These are phyloP conservation scores for Bombus soroeensis DNA, from an alignment of 1,140 invertebrate species.

Conservation along the genomic window DNA sequence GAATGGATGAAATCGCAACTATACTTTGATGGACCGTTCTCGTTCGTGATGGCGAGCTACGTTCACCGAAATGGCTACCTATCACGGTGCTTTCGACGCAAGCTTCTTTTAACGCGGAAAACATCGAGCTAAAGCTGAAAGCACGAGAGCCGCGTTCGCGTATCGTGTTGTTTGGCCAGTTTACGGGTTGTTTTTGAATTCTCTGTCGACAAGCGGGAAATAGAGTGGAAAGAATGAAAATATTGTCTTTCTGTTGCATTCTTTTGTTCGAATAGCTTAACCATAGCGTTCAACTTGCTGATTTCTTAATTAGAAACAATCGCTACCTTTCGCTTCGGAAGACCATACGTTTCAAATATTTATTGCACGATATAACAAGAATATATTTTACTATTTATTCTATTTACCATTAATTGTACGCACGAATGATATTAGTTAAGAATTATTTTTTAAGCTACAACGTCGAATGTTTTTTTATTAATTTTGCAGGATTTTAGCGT, in stretches of 20 bases:
- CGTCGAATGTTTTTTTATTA: too few species aligned
- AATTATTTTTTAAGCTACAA: too few species aligned
- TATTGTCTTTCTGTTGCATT: background rate
- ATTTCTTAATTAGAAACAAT: too few species aligned
- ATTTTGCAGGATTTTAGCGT: too few species aligned
- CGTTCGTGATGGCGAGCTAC: background rate
- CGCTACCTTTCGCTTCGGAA: too few species aligned
- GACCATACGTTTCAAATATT: too few species aligned
- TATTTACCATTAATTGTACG: too few species aligned
- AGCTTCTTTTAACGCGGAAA: background rate
- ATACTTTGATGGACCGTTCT: conserved; percentile 7
- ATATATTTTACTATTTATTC: too few species aligned
- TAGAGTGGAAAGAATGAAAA: background rate
- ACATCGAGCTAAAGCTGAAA: background rate
- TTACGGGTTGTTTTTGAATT: background rate
- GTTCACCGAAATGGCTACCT: background rate
- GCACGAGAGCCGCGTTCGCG: background rate
- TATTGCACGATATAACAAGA: too few species aligned
- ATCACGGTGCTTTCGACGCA: background rate
- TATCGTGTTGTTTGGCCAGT: background rate
- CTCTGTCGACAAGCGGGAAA: background rate
- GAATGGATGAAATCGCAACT: conserved; percentile 5
- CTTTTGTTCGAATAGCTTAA: background rate
- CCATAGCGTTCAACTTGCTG: too few species aligned
- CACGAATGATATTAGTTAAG: too few species aligned